Evolutionary conservation across 2,113 vertebrate genomes (phyloP), one percentile per base, ranked within the genome.

Genomic region (Oncorhynchus nerka): DNA sequence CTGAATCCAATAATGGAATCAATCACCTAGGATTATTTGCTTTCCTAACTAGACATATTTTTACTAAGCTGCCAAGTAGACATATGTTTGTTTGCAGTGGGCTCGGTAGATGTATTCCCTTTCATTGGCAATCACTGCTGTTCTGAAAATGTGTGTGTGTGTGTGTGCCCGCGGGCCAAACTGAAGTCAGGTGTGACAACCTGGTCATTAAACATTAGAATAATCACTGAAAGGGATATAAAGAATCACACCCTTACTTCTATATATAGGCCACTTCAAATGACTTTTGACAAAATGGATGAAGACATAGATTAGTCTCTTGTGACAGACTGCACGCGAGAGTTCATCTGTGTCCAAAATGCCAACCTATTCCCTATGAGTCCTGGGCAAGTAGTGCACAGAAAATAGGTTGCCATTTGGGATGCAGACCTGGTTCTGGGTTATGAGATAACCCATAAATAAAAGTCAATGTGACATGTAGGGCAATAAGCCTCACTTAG

Each of bases 31-130:
- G 34, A 5, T 49, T 70, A 70, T 70, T 70, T 49, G 34, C 45
- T 71, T 76, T 77, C 26, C 61, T 26, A 49, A 64, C 59, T 24
- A 61, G 75, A 70, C 59, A 45, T 26, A 76, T 77, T 67, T 77
- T 65, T 7, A 55, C 28, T 22, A 45, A 45, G 48, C 19, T 28
- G 59, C 64, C n/a, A 70, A 65, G 59, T 69, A 77, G 64, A 62
- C n/a, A 49, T 5, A 49, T 62, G 61, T 77, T 71, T 71, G 61
- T 51, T 77, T 77, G 59, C 69, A 51, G 39, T 48, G 69, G 39
- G 57, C 24, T 61, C 5, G n/a, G 59, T 64, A 34, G 24, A 65
- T 51, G 68, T 49, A 49, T 49, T 51, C 11, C 45, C 39, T 49
- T 70, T 69, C 6, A 20, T 69, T 51, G 45, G 16, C 34, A 70